Evolutionary conservation across 2,888 invertebrate genomes (phyloP).

Genomic region (Ametastegia equiseti): DNA sequence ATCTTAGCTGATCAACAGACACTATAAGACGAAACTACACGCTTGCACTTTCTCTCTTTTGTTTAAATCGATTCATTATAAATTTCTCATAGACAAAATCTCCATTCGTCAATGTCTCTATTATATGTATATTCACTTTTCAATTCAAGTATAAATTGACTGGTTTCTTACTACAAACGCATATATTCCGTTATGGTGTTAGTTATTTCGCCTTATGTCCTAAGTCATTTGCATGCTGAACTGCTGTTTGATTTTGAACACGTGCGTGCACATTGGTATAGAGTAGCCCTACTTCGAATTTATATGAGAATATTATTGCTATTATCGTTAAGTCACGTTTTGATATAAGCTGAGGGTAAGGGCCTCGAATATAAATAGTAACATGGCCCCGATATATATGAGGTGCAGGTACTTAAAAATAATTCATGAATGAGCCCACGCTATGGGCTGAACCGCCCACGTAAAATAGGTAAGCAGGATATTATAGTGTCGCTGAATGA

Average conservation of each 20-base stretch:
- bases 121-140: background rate
- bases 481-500: conserved; percentile 47
- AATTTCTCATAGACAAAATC: background rate
- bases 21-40: background rate
- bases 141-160: background rate
- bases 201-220: too few species aligned
- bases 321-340: conserved; percentile 26
- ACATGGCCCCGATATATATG: conserved; percentile 57
- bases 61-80: background rate
- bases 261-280: background rate
- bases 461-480: conserved; percentile 41
- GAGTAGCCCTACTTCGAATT: background rate
- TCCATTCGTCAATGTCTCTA: background rate
- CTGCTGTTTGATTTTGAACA: background rate
- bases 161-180: too few species aligned
- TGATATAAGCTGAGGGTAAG: conserved; percentile 4
- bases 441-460: conserved; percentile 46
- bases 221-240: background rate
- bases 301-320: background rate
- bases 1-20: background rate
- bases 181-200: conserved; percentile 10
- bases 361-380: conserved; percentile 33
- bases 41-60: conserved; percentile 31
- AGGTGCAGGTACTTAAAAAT: conserved; percentile 50
- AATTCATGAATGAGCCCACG: conserved; percentile 57